Percentiles rank a stretch among this genome's conserved stretches.
These are phyloP conservation scores for Sinelater perroti DNA, from an alignment of 2,888 invertebrate species.

Conservation along the genomic window DNA sequence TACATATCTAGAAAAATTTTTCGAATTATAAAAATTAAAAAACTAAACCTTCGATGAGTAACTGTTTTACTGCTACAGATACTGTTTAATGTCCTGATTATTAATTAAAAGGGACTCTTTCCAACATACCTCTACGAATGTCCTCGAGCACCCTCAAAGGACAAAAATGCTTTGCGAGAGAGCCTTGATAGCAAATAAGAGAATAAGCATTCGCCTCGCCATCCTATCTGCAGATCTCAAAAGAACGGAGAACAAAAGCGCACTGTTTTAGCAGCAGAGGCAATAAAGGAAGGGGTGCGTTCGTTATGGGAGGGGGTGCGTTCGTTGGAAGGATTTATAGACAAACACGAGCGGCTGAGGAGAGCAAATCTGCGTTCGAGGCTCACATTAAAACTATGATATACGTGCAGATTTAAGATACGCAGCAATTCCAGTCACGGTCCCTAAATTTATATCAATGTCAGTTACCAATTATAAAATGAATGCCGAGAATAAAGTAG, in stretches of 20 bases:
- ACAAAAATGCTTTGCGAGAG: too few relatives aligned
- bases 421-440: constrained; percentile 61
- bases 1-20: too few relatives aligned
- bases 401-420: constrained; percentile 62
- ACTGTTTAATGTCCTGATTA: too few relatives aligned
- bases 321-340: constrained; percentile 60
- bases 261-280: constrained; percentile 47
- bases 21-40: too few relatives aligned
- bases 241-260: constrained; percentile 32
- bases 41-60: too few relatives aligned
- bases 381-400: constrained; percentile 62
- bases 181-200: background rate
- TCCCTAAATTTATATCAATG: constrained; percentile 63
- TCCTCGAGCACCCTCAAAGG: too few relatives aligned
- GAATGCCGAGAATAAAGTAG: constrained; percentile 55
- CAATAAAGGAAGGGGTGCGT: constrained; percentile 53
- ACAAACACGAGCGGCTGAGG: constrained; percentile 58
- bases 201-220: constrained; percentile 15
- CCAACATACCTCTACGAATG: too few relatives aligned
- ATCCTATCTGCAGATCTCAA: constrained; percentile 24
- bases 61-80: too few relatives aligned
- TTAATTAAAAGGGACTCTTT: too few relatives aligned
- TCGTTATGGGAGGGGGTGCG: constrained; percentile 47
- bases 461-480: constrained; percentile 62
- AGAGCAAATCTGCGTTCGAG: constrained; percentile 59